A percentile compares a stretch with the other conserved stretches of the same genome.
Conservation (phyloP, 2,888 invertebrate species). For the Drosophila hamatofila region DNA sequence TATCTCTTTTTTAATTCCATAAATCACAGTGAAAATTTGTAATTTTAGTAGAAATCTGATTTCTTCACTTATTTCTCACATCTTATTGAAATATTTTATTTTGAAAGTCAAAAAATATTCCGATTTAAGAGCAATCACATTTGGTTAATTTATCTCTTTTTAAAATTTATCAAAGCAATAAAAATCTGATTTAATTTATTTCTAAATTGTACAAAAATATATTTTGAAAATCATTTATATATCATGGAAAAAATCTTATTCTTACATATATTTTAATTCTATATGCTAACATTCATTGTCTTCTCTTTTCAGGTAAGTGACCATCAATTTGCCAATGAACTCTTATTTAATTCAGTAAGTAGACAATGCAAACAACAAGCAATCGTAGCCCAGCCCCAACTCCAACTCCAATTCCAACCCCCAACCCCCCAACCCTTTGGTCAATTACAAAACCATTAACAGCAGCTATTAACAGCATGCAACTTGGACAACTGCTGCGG, state of each 20-base stretch:
- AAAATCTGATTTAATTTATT: too few relatives aligned
- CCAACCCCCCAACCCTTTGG: constrained; percentile 5
- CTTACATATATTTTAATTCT: too few relatives aligned
- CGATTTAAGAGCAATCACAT: too few relatives aligned
- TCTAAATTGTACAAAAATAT: too few relatives aligned
- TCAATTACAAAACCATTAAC: constrained; percentile 58
- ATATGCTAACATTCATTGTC: neutral
- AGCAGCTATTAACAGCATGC: constrained; percentile 56
- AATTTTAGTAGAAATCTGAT: neutral
- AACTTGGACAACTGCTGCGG: constrained; percentile 50
- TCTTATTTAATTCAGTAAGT: constrained; percentile 55
- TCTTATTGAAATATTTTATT: too few relatives aligned
- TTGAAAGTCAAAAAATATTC: too few relatives aligned
- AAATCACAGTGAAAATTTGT: too few relatives aligned
- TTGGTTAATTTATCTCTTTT: too few relatives aligned
- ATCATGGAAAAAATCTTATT: too few relatives aligned
- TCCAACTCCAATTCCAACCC: neutral
- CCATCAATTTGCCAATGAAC: constrained; percentile 29
- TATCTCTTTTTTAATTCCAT: neutral
- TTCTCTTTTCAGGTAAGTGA: constrained; percentile 53
- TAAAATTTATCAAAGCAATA: too few relatives aligned
- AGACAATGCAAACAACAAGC: constrained; percentile 39
- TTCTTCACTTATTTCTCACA: neutral
- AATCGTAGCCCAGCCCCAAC: neutral
- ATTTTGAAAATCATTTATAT: too few relatives aligned